phyloP scores from a whole-genome alignment of 2,888 invertebrate species.

The Melitaea athalia region DNA sequence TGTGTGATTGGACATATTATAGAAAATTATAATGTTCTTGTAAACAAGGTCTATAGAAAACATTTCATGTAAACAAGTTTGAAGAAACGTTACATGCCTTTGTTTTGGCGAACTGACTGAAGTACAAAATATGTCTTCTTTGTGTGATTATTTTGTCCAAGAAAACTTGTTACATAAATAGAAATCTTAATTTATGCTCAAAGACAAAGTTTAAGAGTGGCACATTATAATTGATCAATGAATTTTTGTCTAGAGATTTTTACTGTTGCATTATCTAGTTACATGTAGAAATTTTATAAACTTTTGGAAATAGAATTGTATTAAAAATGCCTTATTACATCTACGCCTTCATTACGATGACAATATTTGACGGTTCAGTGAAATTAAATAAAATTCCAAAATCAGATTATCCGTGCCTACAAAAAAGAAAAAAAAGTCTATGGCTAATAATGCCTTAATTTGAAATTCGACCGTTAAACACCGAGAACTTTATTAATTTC shows the following conservation, averaged over 20 bases:
- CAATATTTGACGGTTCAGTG: slow-evolving; percentile 37
- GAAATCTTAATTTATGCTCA: no score
- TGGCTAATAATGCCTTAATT: slow-evolving; percentile 40
- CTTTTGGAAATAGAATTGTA: slow-evolving; percentile 15
- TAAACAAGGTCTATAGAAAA: no score
- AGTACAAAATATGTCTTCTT: no score
- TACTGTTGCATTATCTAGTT: slow-evolving; percentile 6
- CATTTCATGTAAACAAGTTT: no score
- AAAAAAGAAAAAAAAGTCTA: slow-evolving; percentile 38
- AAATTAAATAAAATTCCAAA: slow-evolving; percentile 8
- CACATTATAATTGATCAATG: not conserved
- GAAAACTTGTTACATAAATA: no score
- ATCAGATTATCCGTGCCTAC: slow-evolving; percentile 58
- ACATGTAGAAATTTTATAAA: slow-evolving; percentile 3
- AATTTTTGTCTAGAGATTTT: not conserved
- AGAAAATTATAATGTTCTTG: no score
- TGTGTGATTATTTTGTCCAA: no score
- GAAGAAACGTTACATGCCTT: no score
- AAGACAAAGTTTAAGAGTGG: no score
- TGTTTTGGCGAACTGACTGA: no score
- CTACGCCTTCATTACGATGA: slow-evolving; percentile 31
- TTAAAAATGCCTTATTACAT: slow-evolving; percentile 23
- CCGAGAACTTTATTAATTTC: slow-evolving; percentile 49
- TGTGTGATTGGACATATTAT: no score
- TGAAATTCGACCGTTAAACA: slow-evolving; percentile 49